Base-by-base conservation (phyloP, 2,797 vertebrate species). In the Adelosebastes latens region DNA sequence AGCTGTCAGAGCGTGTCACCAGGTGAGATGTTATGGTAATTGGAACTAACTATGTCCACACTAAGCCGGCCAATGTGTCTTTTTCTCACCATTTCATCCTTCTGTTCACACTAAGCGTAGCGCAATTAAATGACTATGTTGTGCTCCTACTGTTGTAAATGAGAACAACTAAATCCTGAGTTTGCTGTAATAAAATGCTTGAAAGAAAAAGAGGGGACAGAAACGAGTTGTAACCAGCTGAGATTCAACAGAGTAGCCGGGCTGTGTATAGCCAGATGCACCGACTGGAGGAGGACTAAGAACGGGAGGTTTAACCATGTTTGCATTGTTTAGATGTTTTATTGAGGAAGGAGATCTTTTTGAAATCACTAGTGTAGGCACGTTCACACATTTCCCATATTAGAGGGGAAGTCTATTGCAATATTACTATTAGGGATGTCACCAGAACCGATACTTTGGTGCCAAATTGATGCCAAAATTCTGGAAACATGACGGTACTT, bases 1-100 rank as follows among this genome's bases (percentile, higher is more conserved):
- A 93, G 86, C 89, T 92, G 91, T 87, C 77, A 59, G 64, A 76
- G 55, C 27, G 7, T 27, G 32, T 82, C 71, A 68, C 31, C 70
- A 88, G 87, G 85, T 91, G 82, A 82, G 80, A 77, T 7, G 56
- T 55, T 13, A 18, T 34, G 46, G 56, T 75, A 61, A 69, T 27
- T 71, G 13, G 49, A 11, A 61, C 22, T 20, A 7, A 20, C 8
- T 27, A 55, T 18, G 4, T 16, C 56, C 46, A 46, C 66, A n/a
- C 20, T 39, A 9, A 29, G 32, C n/a, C 4, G 2, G 34, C n/a
- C 55, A 31, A 56, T 25, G 2, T 24, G 20, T 53, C 20, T 53
- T 22, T 53, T n/a, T 53, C 20, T n/a, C 49, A n/a, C n/a, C 49
- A 53, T 53, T 22, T 53, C 49, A 53, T 22, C 49, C 49, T 49